Evolutionary conservation across 2,888 invertebrate genomes (phyloP), one percentile per base, ranked within the genome.

Genomic region (Pediacus dermestoides): DNA sequence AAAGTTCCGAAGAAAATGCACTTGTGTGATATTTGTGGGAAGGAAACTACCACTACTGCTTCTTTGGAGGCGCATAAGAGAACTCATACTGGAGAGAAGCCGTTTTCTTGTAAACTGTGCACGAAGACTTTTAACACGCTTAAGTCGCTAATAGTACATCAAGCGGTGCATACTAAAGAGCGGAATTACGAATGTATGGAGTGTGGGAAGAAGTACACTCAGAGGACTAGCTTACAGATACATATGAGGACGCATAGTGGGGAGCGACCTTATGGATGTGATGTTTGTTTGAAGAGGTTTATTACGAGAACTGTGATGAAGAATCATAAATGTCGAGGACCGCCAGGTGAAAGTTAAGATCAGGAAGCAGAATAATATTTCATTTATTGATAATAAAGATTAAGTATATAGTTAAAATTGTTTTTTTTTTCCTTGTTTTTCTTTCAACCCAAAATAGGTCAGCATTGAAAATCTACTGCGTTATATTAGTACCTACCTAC

Each of bases 81-180:
- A 0, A 69, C 67, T 0, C 78, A 78, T 34, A 72, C 73, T 1
- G 74, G 75, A 2, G 66, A 73, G 0, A 66, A 74, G 22, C 77
- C 77, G 2, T 75, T 7, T 14, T 4, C 3, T 13, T 28, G 28
- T 28, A 14, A 10, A 9, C 4, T 13, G 7, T 28, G 28, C 10
- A 14, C 8, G 4, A 28, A 28, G 14, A 14, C 3, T 3, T 28
- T 28, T 14, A 66, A 62, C 35, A 48, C 40, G 12, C 68, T 63
- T 1, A 67, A 69, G 8, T 44, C 70, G 2, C 48, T 78, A 30
- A 70, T 68, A 16, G 66, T 70, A 1, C 78, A 78, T 34, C 71
- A 16, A 9, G 8, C n/a, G n/a, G 12, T 13, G n/a, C 33, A 33
- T 21, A 33, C 33, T 2, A 14, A 14, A 11, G 30, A 30, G 9